These are phyloP conservation scores for Ceyx erithaca DNA, from an alignment of 2,797 vertebrate genomes.

Conservation along the genomic window DNA sequence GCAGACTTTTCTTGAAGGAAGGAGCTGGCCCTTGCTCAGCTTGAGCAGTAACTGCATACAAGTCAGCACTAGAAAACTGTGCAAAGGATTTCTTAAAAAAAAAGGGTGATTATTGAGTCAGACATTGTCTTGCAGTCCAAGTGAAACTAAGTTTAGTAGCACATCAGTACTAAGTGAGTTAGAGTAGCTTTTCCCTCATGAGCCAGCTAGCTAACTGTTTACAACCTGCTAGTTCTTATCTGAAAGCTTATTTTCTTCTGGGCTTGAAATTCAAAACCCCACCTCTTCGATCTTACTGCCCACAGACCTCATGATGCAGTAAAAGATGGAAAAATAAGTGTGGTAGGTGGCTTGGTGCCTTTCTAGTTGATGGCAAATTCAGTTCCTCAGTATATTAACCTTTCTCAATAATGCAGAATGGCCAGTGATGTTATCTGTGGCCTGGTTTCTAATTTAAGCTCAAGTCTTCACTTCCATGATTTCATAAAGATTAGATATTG, in stretches of 20 bases:
- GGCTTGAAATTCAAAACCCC: not conserved
- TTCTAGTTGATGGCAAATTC: not conserved
- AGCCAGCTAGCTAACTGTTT: not conserved
- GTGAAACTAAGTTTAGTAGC: not conserved
- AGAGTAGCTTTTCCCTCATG: not conserved
- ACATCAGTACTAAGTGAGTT: not conserved
- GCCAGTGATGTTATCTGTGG: not conserved
- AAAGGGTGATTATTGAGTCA: not conserved
- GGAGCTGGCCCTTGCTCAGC: not conserved
- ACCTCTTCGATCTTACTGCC: not conserved
- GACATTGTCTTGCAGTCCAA: not conserved
- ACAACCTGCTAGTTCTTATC: not conserved
- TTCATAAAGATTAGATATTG: slow-evolving; percentile 35
- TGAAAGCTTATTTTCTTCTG: not conserved
- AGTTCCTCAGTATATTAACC: not conserved
- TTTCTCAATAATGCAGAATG: not conserved
- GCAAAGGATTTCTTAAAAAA: not conserved
- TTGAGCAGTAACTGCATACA: not conserved
- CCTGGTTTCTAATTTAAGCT: slow-evolving; percentile 43
- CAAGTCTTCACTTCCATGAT: not conserved
- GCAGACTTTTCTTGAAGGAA: not conserved
- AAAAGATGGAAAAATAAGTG: not conserved
- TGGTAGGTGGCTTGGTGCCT: not conserved
- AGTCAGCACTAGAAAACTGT: not conserved
- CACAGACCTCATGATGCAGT: too few relatives aligned